Evolutionary conservation across 2,113 vertebrate genomes (phyloP).

Genomic region (Chrysemys picta): DNA sequence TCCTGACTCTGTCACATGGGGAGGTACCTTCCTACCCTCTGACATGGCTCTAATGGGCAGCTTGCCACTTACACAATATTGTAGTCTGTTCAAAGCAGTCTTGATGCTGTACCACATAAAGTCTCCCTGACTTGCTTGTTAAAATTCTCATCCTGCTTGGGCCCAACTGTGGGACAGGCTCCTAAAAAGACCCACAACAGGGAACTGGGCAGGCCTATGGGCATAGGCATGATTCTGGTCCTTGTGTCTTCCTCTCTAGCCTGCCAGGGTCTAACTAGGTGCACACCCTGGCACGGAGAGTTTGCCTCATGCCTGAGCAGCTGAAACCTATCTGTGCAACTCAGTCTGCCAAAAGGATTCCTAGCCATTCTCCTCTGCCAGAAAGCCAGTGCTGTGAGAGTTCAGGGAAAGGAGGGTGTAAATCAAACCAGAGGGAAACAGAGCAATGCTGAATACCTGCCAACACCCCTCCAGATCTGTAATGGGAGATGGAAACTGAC

Average conservation of each 20-base stretch:
- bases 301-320: neutral
- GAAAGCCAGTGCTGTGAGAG: neutral
- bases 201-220: neutral
- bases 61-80: neutral
- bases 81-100: neutral
- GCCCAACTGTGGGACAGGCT: neutral
- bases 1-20: slow-evolving; percentile 91
- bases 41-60: neutral
- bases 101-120: neutral
- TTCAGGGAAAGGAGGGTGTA: neutral
- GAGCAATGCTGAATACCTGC: neutral
- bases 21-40: slow-evolving; percentile 82
- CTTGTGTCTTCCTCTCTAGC: neutral
- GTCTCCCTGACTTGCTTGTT: neutral
- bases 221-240: neutral
- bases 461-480: neutral
- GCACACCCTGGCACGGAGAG: neutral
- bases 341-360: neutral
- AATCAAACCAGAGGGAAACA: neutral
- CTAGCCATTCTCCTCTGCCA: neutral
- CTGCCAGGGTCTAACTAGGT: neutral
- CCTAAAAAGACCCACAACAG: neutral
- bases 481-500: neutral
- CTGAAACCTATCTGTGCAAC: neutral
- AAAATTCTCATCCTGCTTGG: accelerated